Percentiles rank a stretch among this genome's conserved stretches.
Conservation (phyloP, 2,797 vertebrate species). For the Poecilia wingei region DNA sequence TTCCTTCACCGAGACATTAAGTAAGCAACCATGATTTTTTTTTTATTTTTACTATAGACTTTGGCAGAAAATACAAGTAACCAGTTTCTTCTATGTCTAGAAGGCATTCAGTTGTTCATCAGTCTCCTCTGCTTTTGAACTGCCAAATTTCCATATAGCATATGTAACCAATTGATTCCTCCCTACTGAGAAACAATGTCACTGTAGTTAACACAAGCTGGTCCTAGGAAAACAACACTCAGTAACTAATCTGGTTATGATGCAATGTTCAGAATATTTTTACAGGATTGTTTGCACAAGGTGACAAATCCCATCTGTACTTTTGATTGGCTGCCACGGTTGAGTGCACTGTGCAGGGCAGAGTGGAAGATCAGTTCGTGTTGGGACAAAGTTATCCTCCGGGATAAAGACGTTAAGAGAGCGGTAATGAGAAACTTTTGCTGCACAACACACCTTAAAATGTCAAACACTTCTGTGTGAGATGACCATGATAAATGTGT, state of each 20-base stretch:
- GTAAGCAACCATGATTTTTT: not conserved
- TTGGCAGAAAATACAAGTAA: not conserved
- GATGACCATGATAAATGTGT: not conserved
- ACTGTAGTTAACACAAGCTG: not conserved
- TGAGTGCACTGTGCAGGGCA: conserved; percentile 2
- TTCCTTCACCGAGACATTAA: not conserved
- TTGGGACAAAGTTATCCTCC: conserved; percentile 1
- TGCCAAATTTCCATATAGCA: not conserved
- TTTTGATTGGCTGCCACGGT: not conserved
- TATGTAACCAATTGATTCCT: not conserved
- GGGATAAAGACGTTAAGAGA: not conserved
- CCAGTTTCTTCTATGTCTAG: not conserved
- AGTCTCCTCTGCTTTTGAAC: not conserved
- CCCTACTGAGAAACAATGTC: not conserved
- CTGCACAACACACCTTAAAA: conserved; percentile 15
- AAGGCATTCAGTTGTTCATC: not conserved
- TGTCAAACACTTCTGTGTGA: conserved; percentile 2
- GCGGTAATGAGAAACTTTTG: not conserved
- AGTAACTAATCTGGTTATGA: not conserved
- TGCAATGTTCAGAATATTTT: conserved; percentile 2
- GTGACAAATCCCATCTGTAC: conserved; percentile 14
- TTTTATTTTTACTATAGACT: not conserved
- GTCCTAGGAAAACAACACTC: not conserved
- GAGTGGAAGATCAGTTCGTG: conserved; percentile 1
- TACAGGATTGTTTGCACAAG: conserved; percentile 1